Conservation (phyloP, 2,888 invertebrate genomes). For the Luffia ferchaultella region DNA sequence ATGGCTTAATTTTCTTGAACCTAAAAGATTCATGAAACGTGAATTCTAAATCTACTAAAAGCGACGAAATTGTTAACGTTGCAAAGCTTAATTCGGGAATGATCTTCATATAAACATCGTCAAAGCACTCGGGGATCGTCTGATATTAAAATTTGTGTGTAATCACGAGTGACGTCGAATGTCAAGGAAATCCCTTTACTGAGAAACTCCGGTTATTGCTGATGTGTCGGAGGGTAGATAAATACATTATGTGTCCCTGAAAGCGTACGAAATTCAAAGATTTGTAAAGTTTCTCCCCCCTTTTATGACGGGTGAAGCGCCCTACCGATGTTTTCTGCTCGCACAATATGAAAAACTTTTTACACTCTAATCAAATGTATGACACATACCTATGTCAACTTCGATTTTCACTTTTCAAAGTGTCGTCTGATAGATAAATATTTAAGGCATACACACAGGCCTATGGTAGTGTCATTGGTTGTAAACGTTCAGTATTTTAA, state of each 20-base stretch:
- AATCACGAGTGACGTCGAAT: slow-evolving; percentile 38
- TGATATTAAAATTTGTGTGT: slow-evolving; percentile 13
- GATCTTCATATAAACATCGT: neutral
- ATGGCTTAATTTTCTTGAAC: too few species aligned
- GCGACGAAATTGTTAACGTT: neutral
- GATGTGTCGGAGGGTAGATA: slow-evolving; percentile 61
- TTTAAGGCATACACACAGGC: too few species aligned
- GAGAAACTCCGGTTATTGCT: slow-evolving; percentile 47
- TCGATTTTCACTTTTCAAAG: too few species aligned
- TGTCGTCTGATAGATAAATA: too few species aligned
- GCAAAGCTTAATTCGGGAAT: neutral
- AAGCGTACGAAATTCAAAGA: slow-evolving; percentile 61
- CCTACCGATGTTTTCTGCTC: slow-evolving; percentile 51
- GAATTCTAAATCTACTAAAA: neutral
- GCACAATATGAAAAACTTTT: slow-evolving; percentile 57
- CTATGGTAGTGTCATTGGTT: too few species aligned
- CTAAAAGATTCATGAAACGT: neutral
- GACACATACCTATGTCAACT: too few species aligned
- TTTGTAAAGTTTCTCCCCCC: slow-evolving; percentile 64
- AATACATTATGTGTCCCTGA: slow-evolving; percentile 59
- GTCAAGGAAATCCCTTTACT: slow-evolving; percentile 39
- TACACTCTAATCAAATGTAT: slow-evolving; percentile 15
- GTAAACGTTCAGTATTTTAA: too few species aligned
- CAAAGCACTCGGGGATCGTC: neutral
- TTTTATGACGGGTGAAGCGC: slow-evolving; percentile 56